Conservation (phyloP, 2,797 vertebrate species). For the Microcaecilia unicolor region DNA sequence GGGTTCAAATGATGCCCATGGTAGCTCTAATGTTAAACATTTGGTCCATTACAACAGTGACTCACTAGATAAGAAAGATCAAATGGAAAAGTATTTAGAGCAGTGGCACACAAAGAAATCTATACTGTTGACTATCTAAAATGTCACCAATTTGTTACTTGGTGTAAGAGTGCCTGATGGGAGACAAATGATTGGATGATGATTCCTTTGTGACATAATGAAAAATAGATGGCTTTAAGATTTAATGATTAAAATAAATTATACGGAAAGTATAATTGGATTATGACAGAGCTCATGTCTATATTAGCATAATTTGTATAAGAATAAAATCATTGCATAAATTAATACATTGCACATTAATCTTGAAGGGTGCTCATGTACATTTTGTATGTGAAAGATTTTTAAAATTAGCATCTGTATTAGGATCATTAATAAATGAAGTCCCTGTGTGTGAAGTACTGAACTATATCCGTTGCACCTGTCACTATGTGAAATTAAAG, state of each 20-base stretch:
- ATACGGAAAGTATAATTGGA: constrained; percentile 6
- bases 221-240: constrained; percentile 16
- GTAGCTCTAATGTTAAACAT: too few relatives aligned
- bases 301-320: constrained; percentile 16
- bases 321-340: constrained; percentile 16
- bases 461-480: neutral
- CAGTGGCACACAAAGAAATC: too few relatives aligned
- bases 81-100: too few relatives aligned
- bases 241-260: constrained; percentile 2
- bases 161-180: too few relatives aligned
- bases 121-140: too few relatives aligned
- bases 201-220: too few relatives aligned
- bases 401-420: neutral
- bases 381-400: neutral
- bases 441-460: neutral
- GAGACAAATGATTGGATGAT: too few relatives aligned
- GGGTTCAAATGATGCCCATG: too few relatives aligned
- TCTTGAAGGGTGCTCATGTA: constrained; percentile 7
- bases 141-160: too few relatives aligned
- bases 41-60: too few relatives aligned
- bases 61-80: too few relatives aligned
- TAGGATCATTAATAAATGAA: neutral
- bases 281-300: constrained; percentile 10
- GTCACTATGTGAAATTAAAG: too few relatives aligned
- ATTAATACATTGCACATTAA: constrained; percentile 1